Percentiles rank a stretch among this genome's conserved stretches.
phyloP scores from a whole-genome alignment of 30 jellyfish, hydroid and myxozoan genomes.

The Cassiopea andromeda region DNA sequence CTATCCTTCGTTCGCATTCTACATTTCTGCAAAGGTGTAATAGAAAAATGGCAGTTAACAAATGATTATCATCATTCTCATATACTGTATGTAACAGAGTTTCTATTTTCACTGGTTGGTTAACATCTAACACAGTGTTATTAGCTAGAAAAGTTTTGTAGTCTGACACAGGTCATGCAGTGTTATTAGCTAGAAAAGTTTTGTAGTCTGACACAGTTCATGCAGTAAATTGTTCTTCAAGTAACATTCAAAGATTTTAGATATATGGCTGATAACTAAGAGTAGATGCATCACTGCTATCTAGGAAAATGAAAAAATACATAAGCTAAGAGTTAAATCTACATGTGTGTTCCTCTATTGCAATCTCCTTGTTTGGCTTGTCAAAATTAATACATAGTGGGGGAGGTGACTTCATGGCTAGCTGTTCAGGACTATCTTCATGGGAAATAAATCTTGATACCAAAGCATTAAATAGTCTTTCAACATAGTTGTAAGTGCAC shows the following conservation, averaged over 20 bases:
- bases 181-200: too few species aligned
- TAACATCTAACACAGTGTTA: slow-evolving; percentile 2
- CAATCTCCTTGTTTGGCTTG: slow-evolving; percentile 47
- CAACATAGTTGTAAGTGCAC: slow-evolving; percentile 62
- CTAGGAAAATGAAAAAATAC: background rate
- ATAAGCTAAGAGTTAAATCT: slow-evolving; percentile 20
- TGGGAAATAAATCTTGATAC: slow-evolving; percentile 38
- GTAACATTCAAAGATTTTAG: background rate
- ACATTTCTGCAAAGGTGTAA: slow-evolving; percentile 8
- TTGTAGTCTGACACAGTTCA: background rate
- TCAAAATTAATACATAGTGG: slow-evolving; percentile 45
- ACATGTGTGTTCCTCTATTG: slow-evolving; percentile 31
- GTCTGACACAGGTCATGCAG: background rate
- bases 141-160: background rate
- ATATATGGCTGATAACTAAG: slow-evolving; percentile 2
- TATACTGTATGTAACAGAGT: background rate
- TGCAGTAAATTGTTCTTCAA: background rate
- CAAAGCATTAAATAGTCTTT: slow-evolving; percentile 36
- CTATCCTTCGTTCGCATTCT: slow-evolving; percentile 4
- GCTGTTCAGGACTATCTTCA: slow-evolving; percentile 46
- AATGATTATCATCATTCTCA: slow-evolving; percentile 19
- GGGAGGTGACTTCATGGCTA: slow-evolving; percentile 32
- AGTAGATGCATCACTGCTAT: slow-evolving; percentile 16
- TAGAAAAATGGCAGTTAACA: background rate
- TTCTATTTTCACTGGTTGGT: slow-evolving; percentile 14